Conservation (phyloP, 2,888 invertebrate species). For the Stenodera caucasica region DNA sequence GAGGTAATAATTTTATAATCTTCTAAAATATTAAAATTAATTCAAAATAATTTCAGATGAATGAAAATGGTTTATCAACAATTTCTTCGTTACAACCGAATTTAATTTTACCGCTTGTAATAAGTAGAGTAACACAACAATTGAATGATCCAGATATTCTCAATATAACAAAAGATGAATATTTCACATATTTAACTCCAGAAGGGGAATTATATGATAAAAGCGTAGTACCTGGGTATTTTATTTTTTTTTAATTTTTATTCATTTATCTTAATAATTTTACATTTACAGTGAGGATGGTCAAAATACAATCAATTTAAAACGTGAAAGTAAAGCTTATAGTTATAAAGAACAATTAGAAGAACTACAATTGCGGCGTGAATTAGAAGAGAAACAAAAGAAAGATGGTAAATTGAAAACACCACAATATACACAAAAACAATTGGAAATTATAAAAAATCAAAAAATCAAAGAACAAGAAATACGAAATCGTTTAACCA, state of each 20-base stretch:
- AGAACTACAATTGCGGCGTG: conserved; percentile 88
- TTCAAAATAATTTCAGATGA: conserved; percentile 58
- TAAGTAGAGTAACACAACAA: conserved; percentile 62
- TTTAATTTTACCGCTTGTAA: conserved; percentile 66
- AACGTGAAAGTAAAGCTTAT: conserved; percentile 94
- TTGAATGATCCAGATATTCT: conserved; percentile 69
- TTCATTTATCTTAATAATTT: conserved; percentile 7
- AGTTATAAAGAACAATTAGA: conserved; percentile 96
- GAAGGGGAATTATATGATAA: conserved; percentile 92
- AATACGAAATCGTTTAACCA: not conserved
- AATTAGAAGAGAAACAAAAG: conserved; percentile 85
- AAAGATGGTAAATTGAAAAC: conserved; percentile 77
- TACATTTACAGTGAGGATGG: conserved; percentile 53
- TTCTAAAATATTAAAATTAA: no score
- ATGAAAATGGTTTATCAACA: conserved; percentile 73
- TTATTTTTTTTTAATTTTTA: conserved; percentile 10
- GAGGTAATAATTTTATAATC: conserved; percentile 40
- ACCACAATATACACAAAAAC: conserved; percentile 79
- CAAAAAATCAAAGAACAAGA: conserved; percentile 83
- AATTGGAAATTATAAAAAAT: conserved; percentile 85
- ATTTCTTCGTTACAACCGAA: conserved; percentile 68
- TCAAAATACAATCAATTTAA: conserved; percentile 72
- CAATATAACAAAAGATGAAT: conserved; percentile 76
- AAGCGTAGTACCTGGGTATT: conserved; percentile 68
- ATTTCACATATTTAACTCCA: conserved; percentile 79